A percentile compares a stretch with the other conserved stretches of the same genome.
These are phyloP conservation scores for Distichodus sexfasciatus DNA, from an alignment of 2,797 vertebrate genomes.

Conservation along the genomic window DNA sequence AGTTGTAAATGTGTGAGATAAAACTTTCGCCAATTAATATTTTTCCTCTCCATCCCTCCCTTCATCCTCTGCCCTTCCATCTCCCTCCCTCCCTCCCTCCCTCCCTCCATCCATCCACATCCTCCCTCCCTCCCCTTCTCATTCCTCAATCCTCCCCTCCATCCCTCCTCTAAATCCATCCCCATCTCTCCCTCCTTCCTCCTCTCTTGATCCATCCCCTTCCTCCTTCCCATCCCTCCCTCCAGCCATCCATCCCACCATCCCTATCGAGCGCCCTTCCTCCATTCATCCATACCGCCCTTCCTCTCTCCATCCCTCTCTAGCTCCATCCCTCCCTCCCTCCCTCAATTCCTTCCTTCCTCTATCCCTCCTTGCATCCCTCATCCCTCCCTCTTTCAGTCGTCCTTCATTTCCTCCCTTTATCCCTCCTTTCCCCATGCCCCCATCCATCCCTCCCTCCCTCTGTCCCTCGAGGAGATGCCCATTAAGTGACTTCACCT, in stretches of 20 bases:
- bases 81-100: background rate
- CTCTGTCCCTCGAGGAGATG: background rate
- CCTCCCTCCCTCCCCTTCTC: background rate
- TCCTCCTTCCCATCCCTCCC: background rate
- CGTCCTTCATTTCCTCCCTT: background rate
- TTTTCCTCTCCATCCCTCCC: too few species aligned
- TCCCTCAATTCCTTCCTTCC: background rate
- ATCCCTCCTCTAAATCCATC: background rate
- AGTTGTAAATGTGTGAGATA: too few species aligned
- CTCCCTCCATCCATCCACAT: background rate
- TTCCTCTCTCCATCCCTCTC: background rate
- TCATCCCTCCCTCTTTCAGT: background rate
- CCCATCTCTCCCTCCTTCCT: background rate
- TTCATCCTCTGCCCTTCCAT: background rate
- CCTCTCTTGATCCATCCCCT: background rate
- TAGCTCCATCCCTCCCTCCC: background rate
- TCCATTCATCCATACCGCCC: background rate
- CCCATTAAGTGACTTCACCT: slow-evolving; percentile 45
- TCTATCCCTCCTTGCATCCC: background rate
- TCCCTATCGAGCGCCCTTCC: background rate
- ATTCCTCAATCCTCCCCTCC: background rate
- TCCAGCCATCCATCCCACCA: too few species aligned
- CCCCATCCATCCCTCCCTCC: background rate
- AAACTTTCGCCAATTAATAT: too few species aligned
- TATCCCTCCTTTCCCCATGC: background rate